These are phyloP conservation scores for Reticulitermes speratus DNA, from an alignment of 1,140 invertebrate species.

Conservation along the genomic window DNA sequence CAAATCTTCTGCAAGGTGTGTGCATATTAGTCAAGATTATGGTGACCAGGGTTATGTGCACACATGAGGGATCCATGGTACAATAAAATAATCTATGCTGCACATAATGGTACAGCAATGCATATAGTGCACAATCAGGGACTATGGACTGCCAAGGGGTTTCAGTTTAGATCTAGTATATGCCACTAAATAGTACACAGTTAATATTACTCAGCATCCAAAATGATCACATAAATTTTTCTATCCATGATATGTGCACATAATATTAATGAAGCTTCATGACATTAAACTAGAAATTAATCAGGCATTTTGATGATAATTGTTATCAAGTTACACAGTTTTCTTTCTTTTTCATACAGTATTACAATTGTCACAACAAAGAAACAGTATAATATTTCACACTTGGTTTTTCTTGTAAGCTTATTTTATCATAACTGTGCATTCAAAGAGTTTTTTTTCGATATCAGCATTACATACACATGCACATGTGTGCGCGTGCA, in stretches of 20 bases:
- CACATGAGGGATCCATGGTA: no score
- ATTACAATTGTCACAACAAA: slow-evolving; percentile 26
- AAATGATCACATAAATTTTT: background rate
- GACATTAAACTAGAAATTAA: slow-evolving; percentile 19
- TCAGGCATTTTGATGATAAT: background rate
- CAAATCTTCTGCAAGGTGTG: background rate
- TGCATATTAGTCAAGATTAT: background rate
- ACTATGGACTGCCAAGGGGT: slow-evolving; percentile 2
- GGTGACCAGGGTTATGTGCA: background rate
- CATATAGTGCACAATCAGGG: background rate
- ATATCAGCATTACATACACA: slow-evolving; percentile 1
- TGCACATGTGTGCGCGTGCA: no score
- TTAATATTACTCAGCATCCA: background rate
- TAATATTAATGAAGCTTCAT: slow-evolving; percentile 28
- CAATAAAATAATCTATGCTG: no score
- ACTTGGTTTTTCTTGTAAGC: background rate
- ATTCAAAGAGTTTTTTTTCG: slow-evolving; percentile 13
- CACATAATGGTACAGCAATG: background rate
- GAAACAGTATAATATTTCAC: slow-evolving; percentile 17
- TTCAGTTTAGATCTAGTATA: background rate
- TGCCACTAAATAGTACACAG: slow-evolving; percentile 11
- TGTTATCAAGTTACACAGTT: slow-evolving; percentile 11
- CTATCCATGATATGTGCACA: slow-evolving; percentile 33
- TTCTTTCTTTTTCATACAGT: slow-evolving; percentile 15
- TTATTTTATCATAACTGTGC: slow-evolving; percentile 18